Evolutionary conservation across 2,113 vertebrate species (phyloP), one percentile per base, ranked within the genome.

Genomic region (Thalassoma bifasciatum): DNA sequence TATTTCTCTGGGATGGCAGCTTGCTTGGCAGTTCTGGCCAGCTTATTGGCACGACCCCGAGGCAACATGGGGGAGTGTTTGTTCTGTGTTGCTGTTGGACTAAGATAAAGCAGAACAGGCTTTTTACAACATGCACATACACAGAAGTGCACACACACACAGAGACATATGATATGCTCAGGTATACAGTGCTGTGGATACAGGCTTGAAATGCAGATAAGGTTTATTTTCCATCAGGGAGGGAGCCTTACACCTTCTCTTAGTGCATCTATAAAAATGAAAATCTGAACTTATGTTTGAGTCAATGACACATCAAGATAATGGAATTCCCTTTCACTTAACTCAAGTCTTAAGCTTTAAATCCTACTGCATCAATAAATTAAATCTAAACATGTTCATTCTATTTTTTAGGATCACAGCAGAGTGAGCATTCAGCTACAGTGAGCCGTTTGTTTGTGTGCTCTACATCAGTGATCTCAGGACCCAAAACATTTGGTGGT

Each of bases 41-140:
- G 86, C 73, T 87, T 79, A 89, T 84, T 94, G 92, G 92, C 93
- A 92, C 80, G 66, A 70, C 86, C 82, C 59, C 16, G 73, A 84
- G 86, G 89, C 88, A 82, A 87, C 87, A 89, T 84, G 82, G 88
- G 88, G 88, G 82, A 80, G 85, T 90, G 88, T 86, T 89, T 92
- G 88, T 88, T 89, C 85, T 92, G 79, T 71, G 84, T 79, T 88
- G 88, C 93, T 94, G 93, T 80, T 88, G 84, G 84, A 89, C 79
- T 72, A 84, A 93, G 91, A 94, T 93, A 93, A 93, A 93, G 81
- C 84, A 87, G 83, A 85, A 62, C 86, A 79, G 86, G 86, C 70
- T 88, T 88, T 88, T 23, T 79, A 81, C 59, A 65, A 86, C 77
- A 82, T 83, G 75, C 84, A 70, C 44, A 61, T 54, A 69, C 64